A percentile compares a stretch with the other conserved stretches of the same genome.
These are phyloP conservation scores for Aegotheles bennettii DNA, from an alignment of 2,113 vertebrate genomes.

Conservation along the genomic window DNA sequence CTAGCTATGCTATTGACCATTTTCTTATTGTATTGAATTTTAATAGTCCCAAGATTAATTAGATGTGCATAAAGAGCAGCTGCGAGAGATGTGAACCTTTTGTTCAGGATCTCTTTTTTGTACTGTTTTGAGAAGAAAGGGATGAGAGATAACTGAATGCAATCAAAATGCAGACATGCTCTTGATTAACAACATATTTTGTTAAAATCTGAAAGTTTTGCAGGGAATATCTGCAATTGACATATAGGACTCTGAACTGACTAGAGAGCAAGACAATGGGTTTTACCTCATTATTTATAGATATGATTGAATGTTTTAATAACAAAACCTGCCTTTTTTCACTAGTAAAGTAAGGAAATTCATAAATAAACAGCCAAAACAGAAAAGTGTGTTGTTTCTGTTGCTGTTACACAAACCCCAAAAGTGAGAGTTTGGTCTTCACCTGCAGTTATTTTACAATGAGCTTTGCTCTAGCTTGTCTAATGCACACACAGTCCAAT, in stretches of 20 bases:
- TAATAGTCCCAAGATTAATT: constrained; percentile 40
- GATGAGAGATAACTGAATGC: neutral
- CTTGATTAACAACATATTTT: constrained; percentile 32
- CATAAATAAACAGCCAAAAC: neutral
- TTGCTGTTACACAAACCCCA: neutral
- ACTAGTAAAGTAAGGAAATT: neutral
- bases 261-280: neutral
- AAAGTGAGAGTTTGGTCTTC: neutral
- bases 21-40: constrained; percentile 32
- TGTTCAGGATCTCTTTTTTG: neutral
- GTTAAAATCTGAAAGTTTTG: neutral
- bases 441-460: neutral
- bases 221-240: neutral
- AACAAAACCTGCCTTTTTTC: neutral
- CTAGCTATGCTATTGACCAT: constrained; percentile 38
- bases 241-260: neutral
- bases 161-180: constrained; percentile 11
- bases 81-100: neutral
- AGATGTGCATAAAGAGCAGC: constrained; percentile 14
- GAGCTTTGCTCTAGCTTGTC: neutral
- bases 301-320: neutral
- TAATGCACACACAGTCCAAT: no score
- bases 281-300: neutral
- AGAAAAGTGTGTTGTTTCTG: neutral
- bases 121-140: constrained; percentile 2